Conservation (phyloP, 1,140 invertebrate genomes). For the Drosophila ficusphila region DNA sequence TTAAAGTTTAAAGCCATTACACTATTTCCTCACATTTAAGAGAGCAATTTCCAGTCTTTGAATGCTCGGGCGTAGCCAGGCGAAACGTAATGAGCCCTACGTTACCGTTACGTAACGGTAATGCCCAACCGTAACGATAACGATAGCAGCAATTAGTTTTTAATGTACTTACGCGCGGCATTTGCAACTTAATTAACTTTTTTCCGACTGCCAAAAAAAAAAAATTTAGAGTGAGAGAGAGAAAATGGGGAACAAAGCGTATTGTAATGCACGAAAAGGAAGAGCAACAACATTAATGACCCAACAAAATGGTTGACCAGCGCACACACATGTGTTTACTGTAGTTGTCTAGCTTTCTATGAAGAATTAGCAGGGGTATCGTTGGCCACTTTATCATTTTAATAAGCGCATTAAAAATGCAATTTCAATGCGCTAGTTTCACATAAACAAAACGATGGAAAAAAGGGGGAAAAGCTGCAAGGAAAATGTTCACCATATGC, state of each 20-base stretch:
- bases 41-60: conserved; percentile 12
- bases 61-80: conserved; percentile 43
- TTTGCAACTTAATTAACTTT: conserved; percentile 77
- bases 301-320: conserved; percentile 43
- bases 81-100: conserved; percentile 58
- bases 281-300: conserved; percentile 51
- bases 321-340: conserved; percentile 8
- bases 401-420: conserved; percentile 68
- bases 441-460: conserved; percentile 41
- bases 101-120: conserved; percentile 50
- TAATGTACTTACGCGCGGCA: conserved; percentile 66
- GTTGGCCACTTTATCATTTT: conserved; percentile 53
- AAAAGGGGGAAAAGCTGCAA: neutral
- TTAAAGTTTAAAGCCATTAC: conserved; percentile 3
- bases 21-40: neutral
- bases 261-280: conserved; percentile 50
- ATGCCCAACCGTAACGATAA: conserved; percentile 55
- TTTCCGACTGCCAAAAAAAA: conserved; percentile 23
- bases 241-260: conserved; percentile 13
- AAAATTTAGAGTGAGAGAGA: neutral
- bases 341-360: conserved; percentile 30
- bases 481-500: conserved; percentile 39
- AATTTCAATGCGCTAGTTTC: conserved; percentile 64
- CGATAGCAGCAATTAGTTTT: conserved; percentile 69
- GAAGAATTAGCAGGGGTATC: conserved; percentile 30